phyloP scores from a whole-genome alignment of 2,888 invertebrate species.

The Pecten maximus region DNA sequence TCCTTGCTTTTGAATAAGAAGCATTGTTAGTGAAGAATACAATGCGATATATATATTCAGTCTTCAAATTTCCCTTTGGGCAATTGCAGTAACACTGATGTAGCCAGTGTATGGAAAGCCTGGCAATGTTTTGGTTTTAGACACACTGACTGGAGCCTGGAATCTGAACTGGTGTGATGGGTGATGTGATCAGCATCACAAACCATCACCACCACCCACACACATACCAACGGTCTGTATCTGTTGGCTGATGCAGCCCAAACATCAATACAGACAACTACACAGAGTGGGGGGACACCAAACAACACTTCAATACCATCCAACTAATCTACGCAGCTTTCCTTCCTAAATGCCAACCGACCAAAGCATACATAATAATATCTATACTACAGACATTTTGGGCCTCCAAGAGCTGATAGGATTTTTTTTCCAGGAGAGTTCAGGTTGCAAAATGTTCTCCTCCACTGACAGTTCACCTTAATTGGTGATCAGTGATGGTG shows the following conservation, averaged over 20 bases:
- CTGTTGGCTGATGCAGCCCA: slow-evolving; percentile 20
- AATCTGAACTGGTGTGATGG: neutral
- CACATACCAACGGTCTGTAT: neutral
- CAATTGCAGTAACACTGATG: neutral
- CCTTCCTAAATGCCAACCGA: neutral
- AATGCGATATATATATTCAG: neutral
- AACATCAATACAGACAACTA: slow-evolving; percentile 17
- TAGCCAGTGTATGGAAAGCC: neutral
- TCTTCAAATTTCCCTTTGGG: neutral
- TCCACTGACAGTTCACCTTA: neutral
- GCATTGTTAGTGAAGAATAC: neutral
- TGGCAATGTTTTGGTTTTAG: neutral
- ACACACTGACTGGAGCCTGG: slow-evolving; percentile 21
- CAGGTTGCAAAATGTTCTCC: neutral
- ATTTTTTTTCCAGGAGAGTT: neutral
- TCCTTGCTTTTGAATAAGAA: neutral
- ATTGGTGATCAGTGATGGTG: neutral
- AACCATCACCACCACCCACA: slow-evolving; percentile 19
- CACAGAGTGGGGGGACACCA: neutral
- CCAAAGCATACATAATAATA: neutral
- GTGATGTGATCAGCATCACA: slow-evolving; percentile 23
- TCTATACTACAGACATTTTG: slow-evolving; percentile 27
- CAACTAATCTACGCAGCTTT: slow-evolving; percentile 16
- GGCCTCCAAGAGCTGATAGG: neutral
- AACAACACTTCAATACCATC: slow-evolving; percentile 14